Evolutionary conservation across 1,140 invertebrate genomes (phyloP).

Genomic region (Xylocopa sonorina): DNA sequence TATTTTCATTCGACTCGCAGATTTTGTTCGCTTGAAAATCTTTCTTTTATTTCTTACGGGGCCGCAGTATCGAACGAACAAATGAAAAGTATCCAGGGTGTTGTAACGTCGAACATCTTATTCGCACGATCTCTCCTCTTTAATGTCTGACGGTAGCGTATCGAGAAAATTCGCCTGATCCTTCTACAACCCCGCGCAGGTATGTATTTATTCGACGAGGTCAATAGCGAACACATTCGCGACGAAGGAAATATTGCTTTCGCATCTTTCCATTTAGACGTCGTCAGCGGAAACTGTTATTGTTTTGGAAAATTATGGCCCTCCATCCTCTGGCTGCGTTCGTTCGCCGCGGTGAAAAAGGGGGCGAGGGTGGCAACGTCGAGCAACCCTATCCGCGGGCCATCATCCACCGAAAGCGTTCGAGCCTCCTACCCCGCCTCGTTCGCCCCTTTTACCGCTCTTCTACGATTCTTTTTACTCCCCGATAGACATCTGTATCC

Average conservation of each 20-base stretch:
- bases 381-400: constrained; percentile 46
- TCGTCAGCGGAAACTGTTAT: constrained; percentile 20
- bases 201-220: background rate
- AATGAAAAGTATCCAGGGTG: too few species aligned
- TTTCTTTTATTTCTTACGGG: too few species aligned
- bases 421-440: constrained; percentile 1
- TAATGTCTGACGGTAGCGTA: background rate
- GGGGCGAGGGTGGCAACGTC: constrained; percentile 14
- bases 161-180: background rate
- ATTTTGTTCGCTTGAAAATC: background rate
- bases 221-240: background rate
- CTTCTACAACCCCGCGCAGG: too few species aligned
- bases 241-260: background rate
- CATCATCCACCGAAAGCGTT: constrained; percentile 55
- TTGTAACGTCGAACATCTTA: too few species aligned
- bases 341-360: background rate
- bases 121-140: background rate
- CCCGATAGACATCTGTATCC: constrained; percentile 55
- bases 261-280: background rate
- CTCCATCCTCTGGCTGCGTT: constrained; percentile 2
- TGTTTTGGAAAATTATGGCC: constrained; percentile 57
- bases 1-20: background rate
- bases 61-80: too few species aligned
- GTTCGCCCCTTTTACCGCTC: background rate
- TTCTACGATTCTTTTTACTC: constrained; percentile 44